Evolutionary conservation across 1,140 invertebrate genomes (phyloP).

Genomic region (Argopecten irradians): DNA sequence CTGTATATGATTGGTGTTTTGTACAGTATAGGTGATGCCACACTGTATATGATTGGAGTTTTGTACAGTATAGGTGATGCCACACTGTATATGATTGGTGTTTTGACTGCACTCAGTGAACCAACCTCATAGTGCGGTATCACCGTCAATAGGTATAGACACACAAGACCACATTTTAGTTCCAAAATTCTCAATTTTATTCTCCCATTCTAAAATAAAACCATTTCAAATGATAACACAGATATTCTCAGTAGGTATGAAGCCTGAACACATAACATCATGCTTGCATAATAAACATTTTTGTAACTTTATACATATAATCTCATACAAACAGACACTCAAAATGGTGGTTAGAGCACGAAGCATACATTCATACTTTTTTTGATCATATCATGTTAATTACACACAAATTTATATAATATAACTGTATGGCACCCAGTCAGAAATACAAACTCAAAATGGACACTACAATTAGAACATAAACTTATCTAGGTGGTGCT

Average conservation of each 20-base stretch:
- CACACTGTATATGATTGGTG: too few relatives aligned
- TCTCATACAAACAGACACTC: neutral
- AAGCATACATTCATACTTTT: neutral
- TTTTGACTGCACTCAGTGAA: too few relatives aligned
- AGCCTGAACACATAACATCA: neutral
- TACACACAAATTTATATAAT: neutral
- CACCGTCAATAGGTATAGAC: too few relatives aligned
- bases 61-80: too few relatives aligned
- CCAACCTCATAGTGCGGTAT: too few relatives aligned
- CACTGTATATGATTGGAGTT: too few relatives aligned
- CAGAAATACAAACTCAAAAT: neutral
- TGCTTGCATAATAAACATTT: neutral
- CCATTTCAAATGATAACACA: neutral
- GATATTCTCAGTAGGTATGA: neutral
- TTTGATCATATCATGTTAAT: neutral
- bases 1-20: too few relatives aligned
- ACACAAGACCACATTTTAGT: neutral
- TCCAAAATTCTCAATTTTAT: neutral
- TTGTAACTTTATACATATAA: neutral
- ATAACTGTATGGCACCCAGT: neutral
- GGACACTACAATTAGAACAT: neutral
- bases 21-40: too few relatives aligned
- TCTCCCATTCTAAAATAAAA: conserved; percentile 23
- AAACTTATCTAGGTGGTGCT: too few relatives aligned
- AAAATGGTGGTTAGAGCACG: neutral